Evolutionary conservation across 2,113 vertebrate species (phyloP), one percentile per base, ranked within the genome.

Genomic region (Chaenogobius annularis): DNA sequence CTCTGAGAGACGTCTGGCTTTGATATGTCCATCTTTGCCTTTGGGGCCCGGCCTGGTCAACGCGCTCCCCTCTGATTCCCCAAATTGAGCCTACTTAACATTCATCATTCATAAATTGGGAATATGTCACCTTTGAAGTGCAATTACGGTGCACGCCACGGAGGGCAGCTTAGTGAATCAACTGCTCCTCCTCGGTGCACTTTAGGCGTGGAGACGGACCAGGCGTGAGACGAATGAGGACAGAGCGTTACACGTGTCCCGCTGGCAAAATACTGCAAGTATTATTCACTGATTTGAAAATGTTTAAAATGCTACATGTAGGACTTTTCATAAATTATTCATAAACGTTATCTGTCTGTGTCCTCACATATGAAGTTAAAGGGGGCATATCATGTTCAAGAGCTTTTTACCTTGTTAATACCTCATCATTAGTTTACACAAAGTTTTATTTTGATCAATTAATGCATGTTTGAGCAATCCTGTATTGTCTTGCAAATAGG

Each of bases 1-100:
- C 80, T 73, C 74, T 65, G 71, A 80, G 73, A 85, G 81, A 89
- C 82, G 61, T 87, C 80, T 87, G 73, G 80, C 89, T 92, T 90
- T 89, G 88, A 89, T 89, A 86, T 81, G 83, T 88, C 77, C 77
- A 74, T 89, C 71, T 74, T 7, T 84, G 88, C 91, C 83, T 86
- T 68, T 76, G 73, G 88, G 86, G 86, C 79, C 37, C 77, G 76
- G 56, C 68, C 75, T 44, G 75, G 85, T 89, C 89, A 87, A 87
- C 82, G 77, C 23, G 75, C 86, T 83, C 80, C 80, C 26, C 68
- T 66, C 82, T 68, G 75, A 84, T 80, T 85, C 76, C 62, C 72
- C 87, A 61, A 86, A 83, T 82, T 80, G 74, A 85, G 63, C 70
- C 84, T 88, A 79, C 79, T 86, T 89, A 75, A 77, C 68, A 87